A percentile compares a stretch with the other conserved stretches of the same genome.
Conservation (phyloP, 2,797 vertebrate genomes). For the Chiroxiphia lanceolata region DNA sequence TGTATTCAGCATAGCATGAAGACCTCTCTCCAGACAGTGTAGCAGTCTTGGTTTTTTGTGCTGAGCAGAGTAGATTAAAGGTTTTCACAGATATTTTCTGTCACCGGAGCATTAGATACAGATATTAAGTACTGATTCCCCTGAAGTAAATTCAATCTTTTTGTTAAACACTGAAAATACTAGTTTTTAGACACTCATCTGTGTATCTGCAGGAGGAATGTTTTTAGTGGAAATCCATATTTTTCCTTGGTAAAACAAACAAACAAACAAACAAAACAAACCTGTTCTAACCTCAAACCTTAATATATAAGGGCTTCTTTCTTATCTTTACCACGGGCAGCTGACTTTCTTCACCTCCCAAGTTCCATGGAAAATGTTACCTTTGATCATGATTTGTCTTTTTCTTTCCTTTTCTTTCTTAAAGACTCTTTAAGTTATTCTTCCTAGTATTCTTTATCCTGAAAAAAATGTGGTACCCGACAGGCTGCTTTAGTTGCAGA, state of each 20-base stretch:
- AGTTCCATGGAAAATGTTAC: neutral
- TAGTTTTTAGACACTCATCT: neutral
- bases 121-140: neutral
- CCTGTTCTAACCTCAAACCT: neutral
- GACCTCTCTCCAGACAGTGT: neutral
- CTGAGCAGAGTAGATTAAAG: neutral
- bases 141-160: neutral
- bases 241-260: neutral
- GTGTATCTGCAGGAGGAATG: neutral
- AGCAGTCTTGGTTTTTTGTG: neutral
- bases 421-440: neutral
- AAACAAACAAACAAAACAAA: neutral
- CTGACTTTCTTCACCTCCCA: neutral
- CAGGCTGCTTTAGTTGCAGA: neutral
- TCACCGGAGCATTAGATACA: neutral
- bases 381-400: neutral
- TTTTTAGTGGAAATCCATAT: neutral
- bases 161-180: neutral
- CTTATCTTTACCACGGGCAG: neutral
- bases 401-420: neutral
- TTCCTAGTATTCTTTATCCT: neutral
- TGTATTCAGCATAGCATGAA: accelerated
- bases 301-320: neutral
- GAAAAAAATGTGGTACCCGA: neutral
- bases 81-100: neutral